Percentiles rank a stretch among this genome's conserved stretches.
Evolutionary conservation across 2,797 vertebrate species (phyloP).

Genomic region (Allobates femoralis): DNA sequence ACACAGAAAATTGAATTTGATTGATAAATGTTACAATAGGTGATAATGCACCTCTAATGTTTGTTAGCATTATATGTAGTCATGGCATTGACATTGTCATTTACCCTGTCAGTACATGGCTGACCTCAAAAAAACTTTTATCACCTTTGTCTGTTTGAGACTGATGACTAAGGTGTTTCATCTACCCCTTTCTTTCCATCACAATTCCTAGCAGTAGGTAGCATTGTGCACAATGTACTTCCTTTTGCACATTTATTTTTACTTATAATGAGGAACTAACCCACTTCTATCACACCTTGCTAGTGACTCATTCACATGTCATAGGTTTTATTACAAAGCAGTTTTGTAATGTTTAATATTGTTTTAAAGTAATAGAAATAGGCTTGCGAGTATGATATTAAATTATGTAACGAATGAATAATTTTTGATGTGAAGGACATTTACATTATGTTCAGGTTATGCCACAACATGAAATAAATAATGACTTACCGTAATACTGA

Average conservation of each 20-base stretch:
- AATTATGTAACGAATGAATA: constrained; percentile 19
- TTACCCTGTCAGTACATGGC: background rate
- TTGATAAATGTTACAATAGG: background rate
- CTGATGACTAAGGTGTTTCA: background rate
- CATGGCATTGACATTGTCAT: background rate
- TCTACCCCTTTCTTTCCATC: background rate
- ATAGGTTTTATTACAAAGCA: background rate
- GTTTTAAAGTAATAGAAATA: background rate
- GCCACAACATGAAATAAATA: background rate
- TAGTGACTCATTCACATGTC: constrained; percentile 22
- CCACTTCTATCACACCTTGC: constrained; percentile 8
- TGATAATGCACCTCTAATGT: background rate
- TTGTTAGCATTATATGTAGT: background rate
- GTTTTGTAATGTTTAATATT: background rate
- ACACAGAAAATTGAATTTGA: background rate
- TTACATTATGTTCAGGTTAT: background rate
- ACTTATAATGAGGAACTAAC: background rate
- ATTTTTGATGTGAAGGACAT: background rate
- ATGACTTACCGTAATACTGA: background rate
- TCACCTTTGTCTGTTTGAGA: background rate
- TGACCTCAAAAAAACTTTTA: background rate
- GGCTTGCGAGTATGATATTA: background rate
- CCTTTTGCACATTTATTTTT: background rate
- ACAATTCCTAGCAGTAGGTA: background rate
- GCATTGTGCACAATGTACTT: background rate